A percentile compares a stretch with the other conserved stretches of the same genome.
Evolutionary conservation across 2,888 invertebrate species (phyloP).

Genomic region (Diabrotica balteata): DNA sequence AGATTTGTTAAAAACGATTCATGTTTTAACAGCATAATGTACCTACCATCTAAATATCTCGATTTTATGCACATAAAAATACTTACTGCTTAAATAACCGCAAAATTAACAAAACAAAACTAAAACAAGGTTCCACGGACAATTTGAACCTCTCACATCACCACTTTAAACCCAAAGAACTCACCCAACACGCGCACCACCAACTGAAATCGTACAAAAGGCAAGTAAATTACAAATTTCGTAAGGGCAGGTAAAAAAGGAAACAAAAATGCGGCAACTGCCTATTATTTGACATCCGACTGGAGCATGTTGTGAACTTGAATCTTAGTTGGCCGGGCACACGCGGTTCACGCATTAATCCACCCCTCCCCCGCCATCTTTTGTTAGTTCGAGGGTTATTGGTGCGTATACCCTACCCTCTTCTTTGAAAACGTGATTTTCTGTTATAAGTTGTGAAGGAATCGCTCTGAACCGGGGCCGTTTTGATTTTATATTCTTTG

Average conservation of each 20-base stretch:
- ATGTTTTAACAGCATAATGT: too few species aligned
- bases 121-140: too few species aligned
- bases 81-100: too few species aligned
- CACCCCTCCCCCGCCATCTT: constrained; percentile 49
- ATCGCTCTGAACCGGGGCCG: too few species aligned
- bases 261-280: constrained; percentile 30
- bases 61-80: too few species aligned
- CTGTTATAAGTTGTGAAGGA: constrained; percentile 34
- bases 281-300: constrained; percentile 36
- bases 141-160: neutral
- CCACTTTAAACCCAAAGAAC: neutral
- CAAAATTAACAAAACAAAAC: too few species aligned
- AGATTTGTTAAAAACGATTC: too few species aligned
- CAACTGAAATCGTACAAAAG: constrained; percentile 5
- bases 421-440: constrained; percentile 53
- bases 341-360: constrained; percentile 52
- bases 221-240: constrained; percentile 24
- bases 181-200: neutral
- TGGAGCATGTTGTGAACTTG: constrained; percentile 39
- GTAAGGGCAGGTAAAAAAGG: constrained; percentile 37
- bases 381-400: constrained; percentile 23
- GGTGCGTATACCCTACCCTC: constrained; percentile 27
- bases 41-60: too few species aligned
- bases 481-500: too few species aligned
- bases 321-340: constrained; percentile 40